Conservation (phyloP, 1,140 invertebrate species). For the Sipha flava region DNA sequence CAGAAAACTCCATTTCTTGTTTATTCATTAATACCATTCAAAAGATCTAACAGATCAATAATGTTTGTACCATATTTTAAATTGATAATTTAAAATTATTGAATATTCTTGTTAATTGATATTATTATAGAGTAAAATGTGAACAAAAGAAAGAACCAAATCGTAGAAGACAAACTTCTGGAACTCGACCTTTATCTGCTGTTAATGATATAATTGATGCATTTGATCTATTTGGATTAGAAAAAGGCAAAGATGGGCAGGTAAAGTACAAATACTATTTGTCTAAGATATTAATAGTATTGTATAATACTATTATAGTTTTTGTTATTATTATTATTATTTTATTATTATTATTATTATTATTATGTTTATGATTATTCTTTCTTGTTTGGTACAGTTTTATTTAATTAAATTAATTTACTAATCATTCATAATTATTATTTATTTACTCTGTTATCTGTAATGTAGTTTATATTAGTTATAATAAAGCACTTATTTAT, state of each 20-base stretch:
- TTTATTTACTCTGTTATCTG: too few species aligned
- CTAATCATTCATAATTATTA: too few species aligned
- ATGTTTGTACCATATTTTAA: neutral
- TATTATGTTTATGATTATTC: too few species aligned
- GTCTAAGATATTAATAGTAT: neutral
- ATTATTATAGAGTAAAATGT: neutral
- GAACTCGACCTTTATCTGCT: constrained; percentile 69
- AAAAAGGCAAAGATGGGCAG: constrained; percentile 73
- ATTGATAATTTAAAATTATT: neutral
- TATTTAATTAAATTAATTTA: too few species aligned
- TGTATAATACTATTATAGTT: neutral
- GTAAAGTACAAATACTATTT: constrained; percentile 42
- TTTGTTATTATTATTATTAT: neutral
- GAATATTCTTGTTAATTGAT: neutral
- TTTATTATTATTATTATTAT: neutral
- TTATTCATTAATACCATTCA: constrained; percentile 31
- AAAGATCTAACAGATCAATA: constrained; percentile 8
- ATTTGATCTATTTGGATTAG: constrained; percentile 72
- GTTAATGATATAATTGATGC: constrained; percentile 77
- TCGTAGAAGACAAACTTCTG: constrained; percentile 70
- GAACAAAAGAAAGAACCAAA: constrained; percentile 56
- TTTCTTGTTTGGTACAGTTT: too few species aligned
- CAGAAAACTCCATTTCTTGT: constrained; percentile 34
- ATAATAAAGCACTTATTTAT: too few species aligned
- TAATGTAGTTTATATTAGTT: too few species aligned